Base-by-base conservation (phyloP, 2,888 invertebrate genomes). In the Penaeus monodon region DNA sequence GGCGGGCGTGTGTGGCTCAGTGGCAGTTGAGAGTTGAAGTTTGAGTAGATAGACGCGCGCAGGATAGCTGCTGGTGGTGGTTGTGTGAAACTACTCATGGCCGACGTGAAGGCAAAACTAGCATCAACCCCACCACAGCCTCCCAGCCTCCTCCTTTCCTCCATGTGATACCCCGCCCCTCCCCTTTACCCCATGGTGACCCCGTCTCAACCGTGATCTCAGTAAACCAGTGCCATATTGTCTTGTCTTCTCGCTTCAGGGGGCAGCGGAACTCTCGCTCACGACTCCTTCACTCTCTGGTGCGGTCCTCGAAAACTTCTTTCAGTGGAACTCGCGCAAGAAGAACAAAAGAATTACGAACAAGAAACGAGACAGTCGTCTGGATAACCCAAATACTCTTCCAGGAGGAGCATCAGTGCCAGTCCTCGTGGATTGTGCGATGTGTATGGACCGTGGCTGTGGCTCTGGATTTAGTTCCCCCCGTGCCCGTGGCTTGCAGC, bases 11-110 rank as follows among this genome's bases (percentile, higher is more conserved):
- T 77, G 64, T 76, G 38, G 77, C 38, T 38, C 66, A 38, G 49
- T 65, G 74, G 74, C 84, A 84, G 84, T 81, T 73, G 81, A 70
- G 70, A 81, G 81, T 77, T 64, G 77, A 49, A 77, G 84, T 64
- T 74, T 66, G 84, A 84, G 84, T 84, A 84, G 77, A 44, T 49
- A 84, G 84, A 66, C 66, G 38, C 66, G 81, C 70, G 63, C 57
- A 57, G 57, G 57, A 57, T 57, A 17, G 57, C 57, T 57, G 57
- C 57, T 57, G 57, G 57, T 57, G 57, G 57, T 57, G 57, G 57
- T 14, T 57, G 57, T 57, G 57, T 57, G 57, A 57, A 57, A 57
- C 57, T 57, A 57, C 17, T 57, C 57, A 57, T 57, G 57, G 57
- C 49, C 17, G 76, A 27, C 44, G 49, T 76, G n/a, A 57, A 49